Evolutionary conservation across 2,888 invertebrate genomes (phyloP).

Genomic region (Torymus tubicola): DNA sequence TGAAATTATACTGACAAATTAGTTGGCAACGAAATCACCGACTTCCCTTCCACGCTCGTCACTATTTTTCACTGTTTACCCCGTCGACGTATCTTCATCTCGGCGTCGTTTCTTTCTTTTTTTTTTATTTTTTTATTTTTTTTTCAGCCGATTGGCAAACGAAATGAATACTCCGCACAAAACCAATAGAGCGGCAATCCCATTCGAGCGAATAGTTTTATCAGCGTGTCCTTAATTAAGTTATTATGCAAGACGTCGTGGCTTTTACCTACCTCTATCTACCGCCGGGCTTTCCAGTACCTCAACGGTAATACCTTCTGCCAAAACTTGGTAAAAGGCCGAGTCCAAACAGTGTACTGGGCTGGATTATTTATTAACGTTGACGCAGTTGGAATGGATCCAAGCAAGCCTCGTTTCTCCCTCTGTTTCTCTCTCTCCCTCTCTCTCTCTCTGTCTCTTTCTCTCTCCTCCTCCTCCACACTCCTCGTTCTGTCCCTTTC

Average conservation of each 20-base stretch:
- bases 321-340: slow-evolving; percentile 20
- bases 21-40: too few species aligned
- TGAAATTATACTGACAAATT: too few species aligned
- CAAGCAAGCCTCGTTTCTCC: slow-evolving; percentile 27
- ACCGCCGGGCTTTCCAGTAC: too few species aligned
- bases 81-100: too few species aligned
- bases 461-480: neutral
- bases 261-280: slow-evolving; percentile 3
- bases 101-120: too few species aligned
- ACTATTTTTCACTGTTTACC: too few species aligned
- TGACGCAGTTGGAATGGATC: slow-evolving; percentile 51
- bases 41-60: too few species aligned
- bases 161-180: neutral
- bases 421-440: slow-evolving; percentile 12
- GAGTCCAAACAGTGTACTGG: slow-evolving; percentile 13
- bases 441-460: slow-evolving; percentile 20
- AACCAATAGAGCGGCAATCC: neutral
- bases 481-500: neutral
- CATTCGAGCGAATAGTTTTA: neutral
- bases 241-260: slow-evolving; percentile 21
- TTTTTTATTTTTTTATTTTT: too few species aligned
- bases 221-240: slow-evolving; percentile 21
- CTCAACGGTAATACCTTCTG: slow-evolving; percentile 21
- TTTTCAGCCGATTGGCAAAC: too few species aligned
- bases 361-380: slow-evolving; percentile 51